Percentiles rank a stretch among this genome's conserved stretches.
These are phyloP conservation scores for Craniophora ligustri DNA, from an alignment of 2,888 invertebrate genomes.

Conservation along the genomic window DNA sequence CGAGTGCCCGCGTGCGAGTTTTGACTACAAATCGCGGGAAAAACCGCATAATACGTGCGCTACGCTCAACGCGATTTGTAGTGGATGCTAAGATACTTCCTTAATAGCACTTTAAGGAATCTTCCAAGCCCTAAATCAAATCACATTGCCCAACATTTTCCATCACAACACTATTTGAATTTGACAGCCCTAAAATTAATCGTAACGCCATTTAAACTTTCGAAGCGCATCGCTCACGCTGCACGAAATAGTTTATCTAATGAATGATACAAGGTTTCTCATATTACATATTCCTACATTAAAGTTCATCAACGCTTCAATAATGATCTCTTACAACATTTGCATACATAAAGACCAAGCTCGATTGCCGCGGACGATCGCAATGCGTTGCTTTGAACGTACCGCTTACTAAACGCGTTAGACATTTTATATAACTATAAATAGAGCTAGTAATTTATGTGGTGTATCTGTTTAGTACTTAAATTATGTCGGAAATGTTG, in stretches of 20 bases:
- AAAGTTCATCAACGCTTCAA: constrained; percentile 41
- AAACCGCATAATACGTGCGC: too few relatives aligned
- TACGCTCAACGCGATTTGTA: too few relatives aligned
- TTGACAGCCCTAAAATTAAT: constrained; percentile 6
- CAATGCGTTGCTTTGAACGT: constrained; percentile 57
- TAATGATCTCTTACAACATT: constrained; percentile 45
- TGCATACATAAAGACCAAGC: constrained; percentile 37
- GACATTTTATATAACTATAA: constrained; percentile 29
- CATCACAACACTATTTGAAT: background rate
- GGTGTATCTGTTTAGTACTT: constrained; percentile 28
- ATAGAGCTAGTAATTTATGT: constrained; percentile 40
- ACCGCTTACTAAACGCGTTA: constrained; percentile 57
- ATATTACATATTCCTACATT: constrained; percentile 22
- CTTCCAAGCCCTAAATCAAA: too few relatives aligned
- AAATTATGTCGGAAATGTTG: constrained; percentile 20
- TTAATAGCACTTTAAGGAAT: too few relatives aligned
- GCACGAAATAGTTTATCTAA: background rate
- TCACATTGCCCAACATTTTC: background rate
- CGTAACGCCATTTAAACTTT: background rate
- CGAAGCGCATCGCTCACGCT: background rate
- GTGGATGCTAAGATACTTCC: too few relatives aligned
- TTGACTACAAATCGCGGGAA: too few relatives aligned
- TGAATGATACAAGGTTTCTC: constrained; percentile 13
- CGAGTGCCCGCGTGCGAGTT: too few relatives aligned
- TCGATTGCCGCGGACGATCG: constrained; percentile 27